phyloP scores from a whole-genome alignment of 2,888 invertebrate genomes.

The Tribolium freemani region DNA sequence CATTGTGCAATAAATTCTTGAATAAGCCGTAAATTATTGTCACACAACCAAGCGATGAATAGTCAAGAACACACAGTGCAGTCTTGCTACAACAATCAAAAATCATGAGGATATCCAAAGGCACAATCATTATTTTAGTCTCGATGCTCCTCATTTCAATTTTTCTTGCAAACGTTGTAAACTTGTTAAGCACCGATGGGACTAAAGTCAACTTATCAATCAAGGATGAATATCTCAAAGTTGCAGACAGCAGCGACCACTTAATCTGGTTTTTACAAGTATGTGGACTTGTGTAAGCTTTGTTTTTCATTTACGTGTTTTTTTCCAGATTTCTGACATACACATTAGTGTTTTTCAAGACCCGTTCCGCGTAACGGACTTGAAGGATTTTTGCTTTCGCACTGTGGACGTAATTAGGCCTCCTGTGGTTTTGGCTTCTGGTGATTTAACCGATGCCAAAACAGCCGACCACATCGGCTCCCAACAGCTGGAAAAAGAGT shows the following conservation, averaged over 20 bases:
- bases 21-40: background rate
- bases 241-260: slow-evolving; percentile 72
- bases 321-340: slow-evolving; percentile 85
- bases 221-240: slow-evolving; percentile 66
- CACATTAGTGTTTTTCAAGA: slow-evolving; percentile 90
- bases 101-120: slow-evolving; percentile 77
- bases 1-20: background rate
- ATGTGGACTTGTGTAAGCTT: slow-evolving; percentile 46
- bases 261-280: slow-evolving; percentile 87
- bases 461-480: slow-evolving; percentile 84
- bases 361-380: slow-evolving; percentile 79
- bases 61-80: slow-evolving; percentile 1
- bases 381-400: slow-evolving; percentile 83
- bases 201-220: slow-evolving; percentile 51
- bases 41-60: background rate
- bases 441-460: slow-evolving; percentile 92
- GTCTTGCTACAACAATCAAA: slow-evolving; percentile 3
- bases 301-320: slow-evolving; percentile 38
- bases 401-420: slow-evolving; percentile 83
- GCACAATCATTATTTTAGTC: slow-evolving; percentile 73
- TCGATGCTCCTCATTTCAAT: slow-evolving; percentile 77
- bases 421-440: slow-evolving; percentile 84
- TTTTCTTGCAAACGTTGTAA: slow-evolving; percentile 78
- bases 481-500: slow-evolving; percentile 84
- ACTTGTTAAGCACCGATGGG: slow-evolving; percentile 75